These are phyloP conservation scores for Boloria euphrosyne DNA, from an alignment of 2,888 invertebrate genomes.

Conservation along the genomic window DNA sequence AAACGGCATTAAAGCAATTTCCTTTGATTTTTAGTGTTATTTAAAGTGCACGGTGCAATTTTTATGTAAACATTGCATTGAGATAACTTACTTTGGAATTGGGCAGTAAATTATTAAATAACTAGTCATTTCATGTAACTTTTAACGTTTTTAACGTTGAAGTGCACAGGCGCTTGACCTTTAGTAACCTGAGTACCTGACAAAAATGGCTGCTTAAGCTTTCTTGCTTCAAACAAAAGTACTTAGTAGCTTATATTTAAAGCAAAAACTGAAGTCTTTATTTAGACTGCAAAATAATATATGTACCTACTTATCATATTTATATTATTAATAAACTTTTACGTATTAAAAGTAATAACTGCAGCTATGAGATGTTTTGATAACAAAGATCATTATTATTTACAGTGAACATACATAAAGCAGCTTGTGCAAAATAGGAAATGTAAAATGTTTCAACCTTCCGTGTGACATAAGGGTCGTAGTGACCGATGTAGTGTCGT, in stretches of 20 bases:
- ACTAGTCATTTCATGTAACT: not conserved
- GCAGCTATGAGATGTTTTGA: no score
- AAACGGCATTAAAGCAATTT: conserved; percentile 25
- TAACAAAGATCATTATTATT: not conserved
- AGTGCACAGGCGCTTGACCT: conserved; percentile 22
- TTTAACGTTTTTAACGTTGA: conserved; percentile 9
- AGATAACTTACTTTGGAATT: conserved; percentile 23
- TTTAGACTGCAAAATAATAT: not conserved
- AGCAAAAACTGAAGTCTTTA: not conserved
- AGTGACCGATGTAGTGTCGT: conserved; percentile 29
- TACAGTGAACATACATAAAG: conserved; percentile 17
- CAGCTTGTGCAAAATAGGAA: conserved; percentile 30
- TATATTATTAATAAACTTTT: no score
- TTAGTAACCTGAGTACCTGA: conserved; percentile 16
- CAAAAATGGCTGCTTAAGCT: not conserved
- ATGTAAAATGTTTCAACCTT: conserved; percentile 33
- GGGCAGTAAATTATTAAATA: conserved; percentile 11
- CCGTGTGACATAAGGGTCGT: conserved; percentile 25
- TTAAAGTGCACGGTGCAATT: conserved; percentile 19
- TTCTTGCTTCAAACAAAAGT: conserved; percentile 1
- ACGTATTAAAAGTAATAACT: no score
- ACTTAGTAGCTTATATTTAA: not conserved
- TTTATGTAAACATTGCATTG: conserved; percentile 26
- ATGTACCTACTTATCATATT: no score
- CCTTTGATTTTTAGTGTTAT: conserved; percentile 26